phyloP scores from a whole-genome alignment of 2,888 invertebrate species.

The Acanthococcus lagerstroemiae region DNA sequence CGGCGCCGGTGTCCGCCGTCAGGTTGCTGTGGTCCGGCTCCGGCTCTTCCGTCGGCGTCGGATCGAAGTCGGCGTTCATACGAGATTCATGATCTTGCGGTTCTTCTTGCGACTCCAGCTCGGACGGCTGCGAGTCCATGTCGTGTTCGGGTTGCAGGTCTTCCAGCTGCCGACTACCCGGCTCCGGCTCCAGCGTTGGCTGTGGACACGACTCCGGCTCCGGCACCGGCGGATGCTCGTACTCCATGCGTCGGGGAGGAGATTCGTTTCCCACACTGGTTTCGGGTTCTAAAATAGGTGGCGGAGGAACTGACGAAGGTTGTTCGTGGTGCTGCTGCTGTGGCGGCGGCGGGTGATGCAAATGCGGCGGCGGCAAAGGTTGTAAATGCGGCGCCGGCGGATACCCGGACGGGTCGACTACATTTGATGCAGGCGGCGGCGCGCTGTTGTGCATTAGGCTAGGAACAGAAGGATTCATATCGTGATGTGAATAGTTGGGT shows the following conservation, averaged over 20 bases:
- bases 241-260: constrained; percentile 2
- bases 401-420: constrained; percentile 32
- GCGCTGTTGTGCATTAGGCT: constrained; percentile 32
- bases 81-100: constrained; percentile 17
- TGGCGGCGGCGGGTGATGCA: constrained; percentile 34
- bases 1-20: background rate
- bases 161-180: background rate
- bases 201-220: background rate
- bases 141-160: constrained; percentile 7
- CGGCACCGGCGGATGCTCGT: background rate
- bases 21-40: constrained; percentile 1
- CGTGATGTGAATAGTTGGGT: constrained; percentile 32
- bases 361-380: constrained; percentile 31
- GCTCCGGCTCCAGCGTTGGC: background rate
- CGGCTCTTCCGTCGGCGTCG: background rate
- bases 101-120: constrained; percentile 22
- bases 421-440: constrained; percentile 31
- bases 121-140: constrained; percentile 17
- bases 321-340: constrained; percentile 8
- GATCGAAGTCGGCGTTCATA: constrained; percentile 10
- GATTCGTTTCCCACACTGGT: constrained; percentile 35
- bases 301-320: constrained; percentile 31
- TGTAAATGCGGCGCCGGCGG: constrained; percentile 36
- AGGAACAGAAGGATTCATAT: constrained; percentile 32
- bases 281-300: constrained; percentile 36